Base-by-base conservation (phyloP, 2,888 invertebrate genomes). In the Macrosoma leucophasiata region DNA sequence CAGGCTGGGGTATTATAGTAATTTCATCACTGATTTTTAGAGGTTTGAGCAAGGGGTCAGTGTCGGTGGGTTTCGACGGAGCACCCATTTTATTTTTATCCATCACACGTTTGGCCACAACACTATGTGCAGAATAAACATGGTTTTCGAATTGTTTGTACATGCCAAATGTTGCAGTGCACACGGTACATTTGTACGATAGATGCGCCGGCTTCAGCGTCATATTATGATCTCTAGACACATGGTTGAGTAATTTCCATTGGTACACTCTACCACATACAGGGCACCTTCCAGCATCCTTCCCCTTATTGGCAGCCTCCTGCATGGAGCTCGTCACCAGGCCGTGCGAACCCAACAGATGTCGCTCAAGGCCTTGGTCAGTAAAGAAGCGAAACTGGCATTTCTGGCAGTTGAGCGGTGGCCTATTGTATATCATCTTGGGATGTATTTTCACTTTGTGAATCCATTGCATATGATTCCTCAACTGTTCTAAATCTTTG, bases 401-500 rank as follows among this genome's bases (percentile, higher is more conserved):
- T 74, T 96, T 96, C 78, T 96, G 96, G 76, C 97, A 97, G 84
- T 95, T 96, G 50, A 97, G 86, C 32, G 97, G 97, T 47, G 97
- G 96, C 76, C 93, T 87, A 75, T 95, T 96, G 76, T 95, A 95
- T 56, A 96, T 95, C 95, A 96, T 96, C 84, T 96, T 96, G 36
- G 96, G 96, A 86, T 96, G 96, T 64, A 96, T 96, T 76, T 96
- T 96, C 43, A 96, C 95, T 87, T 97, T 96, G 75, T 97, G 97
- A 70, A 97, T 96, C 94, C 96, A 97, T 68, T 96, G 96, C 95
- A 97, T 97, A 69, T 97, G 97, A 73, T 96, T 96, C 50, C 97
- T 87, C 51, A 97, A 84, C 70, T 97, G 96, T 68, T 96, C 96
- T 70, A 96, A 86, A 79, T 97, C 97, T 86, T 97, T 96, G 48